Percentiles rank a stretch among this genome's conserved stretches.
Conservation (phyloP, 2,888 invertebrate genomes). For the Ophion obscuratus region DNA sequence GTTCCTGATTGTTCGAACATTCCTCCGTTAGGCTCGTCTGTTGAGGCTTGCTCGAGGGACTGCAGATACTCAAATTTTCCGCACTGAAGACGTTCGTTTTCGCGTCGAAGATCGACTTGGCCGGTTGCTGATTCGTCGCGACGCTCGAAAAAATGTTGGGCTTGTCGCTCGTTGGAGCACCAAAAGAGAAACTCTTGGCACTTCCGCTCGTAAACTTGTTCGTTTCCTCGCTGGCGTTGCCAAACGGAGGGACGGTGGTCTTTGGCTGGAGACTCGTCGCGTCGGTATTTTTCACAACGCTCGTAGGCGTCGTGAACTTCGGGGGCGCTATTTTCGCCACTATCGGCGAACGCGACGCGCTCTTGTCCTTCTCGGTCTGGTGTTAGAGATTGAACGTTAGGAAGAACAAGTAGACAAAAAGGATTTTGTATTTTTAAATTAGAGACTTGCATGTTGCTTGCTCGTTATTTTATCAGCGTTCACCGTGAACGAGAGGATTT, state of each 20-base stretch:
- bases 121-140: not conserved
- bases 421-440: too few species aligned
- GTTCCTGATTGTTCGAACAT: not conserved
- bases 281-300: not conserved
- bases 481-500: too few species aligned
- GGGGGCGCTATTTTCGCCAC: conserved; percentile 59
- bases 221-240: not conserved
- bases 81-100: conserved; percentile 26
- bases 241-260: not conserved
- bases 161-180: conserved; percentile 10
- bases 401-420: too few species aligned
- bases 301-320: conserved; percentile 28
- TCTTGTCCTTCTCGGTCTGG: conserved; percentile 4
- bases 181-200: conserved; percentile 38
- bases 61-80: conserved; percentile 59
- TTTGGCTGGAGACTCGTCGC: not conserved
- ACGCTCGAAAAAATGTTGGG: conserved; percentile 11
- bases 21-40: not conserved
- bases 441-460: too few species aligned
- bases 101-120: conserved; percentile 11
- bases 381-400: not conserved
- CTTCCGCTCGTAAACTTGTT: conserved; percentile 30
- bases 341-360: conserved; percentile 29
- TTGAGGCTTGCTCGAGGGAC: conserved; percentile 22
- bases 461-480: too few species aligned